These are phyloP conservation scores for Cyanistes caeruleus DNA, from an alignment of 2,113 vertebrate species.

Conservation along the genomic window DNA sequence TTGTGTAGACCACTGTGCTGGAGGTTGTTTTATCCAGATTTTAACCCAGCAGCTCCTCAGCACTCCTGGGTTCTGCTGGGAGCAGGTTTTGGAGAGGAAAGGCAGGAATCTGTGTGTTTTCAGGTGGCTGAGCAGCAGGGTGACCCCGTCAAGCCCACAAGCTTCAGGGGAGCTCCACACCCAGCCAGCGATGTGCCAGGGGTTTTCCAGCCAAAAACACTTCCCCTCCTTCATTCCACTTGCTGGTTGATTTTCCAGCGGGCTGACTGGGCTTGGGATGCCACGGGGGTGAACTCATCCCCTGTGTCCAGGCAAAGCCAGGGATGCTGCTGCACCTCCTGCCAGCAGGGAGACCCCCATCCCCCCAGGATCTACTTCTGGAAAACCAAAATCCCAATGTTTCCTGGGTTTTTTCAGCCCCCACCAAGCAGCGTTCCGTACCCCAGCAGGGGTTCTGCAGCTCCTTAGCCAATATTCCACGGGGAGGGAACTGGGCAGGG, in stretches of 20 bases:
- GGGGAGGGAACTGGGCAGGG: background rate
- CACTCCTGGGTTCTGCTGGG: background rate
- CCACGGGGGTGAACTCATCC: fast-evolving
- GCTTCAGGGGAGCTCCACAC: background rate
- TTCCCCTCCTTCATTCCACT: background rate
- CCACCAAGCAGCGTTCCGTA: background rate
- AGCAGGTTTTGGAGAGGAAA: background rate
- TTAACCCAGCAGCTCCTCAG: background rate
- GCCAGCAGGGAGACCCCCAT: background rate
- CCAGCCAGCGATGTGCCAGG: fast-evolving
- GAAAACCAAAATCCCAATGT: background rate
- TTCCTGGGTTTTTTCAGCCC: background rate
- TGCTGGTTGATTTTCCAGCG: background rate
- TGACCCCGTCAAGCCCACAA: background rate
- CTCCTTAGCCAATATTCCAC: background rate
- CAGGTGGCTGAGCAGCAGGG: background rate
- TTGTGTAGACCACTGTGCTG: slow-evolving; percentile 31
- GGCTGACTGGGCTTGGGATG: background rate
- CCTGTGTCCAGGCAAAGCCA: background rate
- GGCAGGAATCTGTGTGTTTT: background rate
- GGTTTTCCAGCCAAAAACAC: background rate
- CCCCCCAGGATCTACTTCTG: background rate
- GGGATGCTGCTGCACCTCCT: background rate
- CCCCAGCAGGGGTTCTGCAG: background rate
- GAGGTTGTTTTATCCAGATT: background rate